Evolutionary conservation across 2,888 invertebrate species (phyloP), one percentile per base, ranked within the genome.

Genomic region (Lucinisca nassula): DNA sequence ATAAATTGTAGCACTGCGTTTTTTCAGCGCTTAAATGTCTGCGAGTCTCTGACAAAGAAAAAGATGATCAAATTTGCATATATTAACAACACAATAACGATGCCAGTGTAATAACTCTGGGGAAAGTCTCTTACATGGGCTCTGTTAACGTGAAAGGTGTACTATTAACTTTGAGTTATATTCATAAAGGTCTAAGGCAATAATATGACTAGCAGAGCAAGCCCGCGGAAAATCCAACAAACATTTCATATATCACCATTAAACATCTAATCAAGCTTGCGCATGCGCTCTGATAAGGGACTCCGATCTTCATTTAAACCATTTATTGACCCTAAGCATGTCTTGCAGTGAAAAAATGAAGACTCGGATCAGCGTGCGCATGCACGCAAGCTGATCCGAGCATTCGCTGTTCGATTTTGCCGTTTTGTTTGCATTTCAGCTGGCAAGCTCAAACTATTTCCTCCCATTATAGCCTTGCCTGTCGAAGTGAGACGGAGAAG

Each of bases 141-240:
- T 74, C 74, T 45, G 74, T 30, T 45, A 74, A 82, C 82, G 81
- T 77, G 90, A 75, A 49, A 81, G 87, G 88, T 81, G 74, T 82
- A 79, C 87, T 82, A 90, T 90, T 90, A 87, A 75, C 76, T 76
- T 32, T 84, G 88, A 90, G 76, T 88, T 90, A 90, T 87, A 83
- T 73, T 84, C 73, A 78, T 77, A 40, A 55, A 55, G 90, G 90
- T 90, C 87, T 76, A 76, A 80, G 40, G 87, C 90, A 90, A 90
- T 90, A 90, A 90, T 87, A 90, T 88, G 87, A 90, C 88, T 90
- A 90, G 84, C 84, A 86, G 83, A 76, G 74, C 87, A 84, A 84
- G 79, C n/a, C n/a, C n/a, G n/a, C n/a, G n/a, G n/a, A n/a, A n/a
- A n/a, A n/a, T n/a, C n/a, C n/a, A n/a, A n/a, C n/a, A n/a, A n/a